Evolutionary conservation across 2,888 invertebrate species (phyloP), one percentile per base, ranked within the genome.

Genomic region (Meteorus cinctellus): DNA sequence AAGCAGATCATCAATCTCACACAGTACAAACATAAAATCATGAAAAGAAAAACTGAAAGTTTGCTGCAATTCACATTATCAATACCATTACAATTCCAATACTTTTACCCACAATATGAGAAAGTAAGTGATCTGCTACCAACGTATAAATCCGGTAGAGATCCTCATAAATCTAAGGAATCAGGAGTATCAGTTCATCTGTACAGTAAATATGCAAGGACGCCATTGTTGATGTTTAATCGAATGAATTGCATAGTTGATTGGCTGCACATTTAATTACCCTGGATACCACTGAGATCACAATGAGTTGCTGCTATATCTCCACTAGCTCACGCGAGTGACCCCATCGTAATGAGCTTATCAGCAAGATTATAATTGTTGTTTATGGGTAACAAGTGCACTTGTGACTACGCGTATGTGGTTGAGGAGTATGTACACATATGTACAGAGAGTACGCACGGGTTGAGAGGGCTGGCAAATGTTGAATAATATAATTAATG

Each of bases 241-340:
- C 83, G 82, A 84, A 84, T 84, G 80, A 85, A 78, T 55, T 79
- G 78, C 77, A 82, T 81, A 82, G 84, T 80, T 86, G 84, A 87
- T 87, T 86, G 87, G 82, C 82, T 83, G 72, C 81, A 82, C 85
- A 86, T 86, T 87, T 85, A 87, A 87, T 86, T 85, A 86, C 78
- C 78, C 70, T n/a, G 68, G 69, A 27, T 74, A 66, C 31, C 75
- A 60, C n/a, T 34, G 29, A 67, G 73, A 62, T 69, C 48, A 65
- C 70, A 77, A 65, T 70, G 77, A 66, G 65, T 75, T 74, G 77
- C 62, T 80, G 68, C 63, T 65, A 45, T 71, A 79, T 51, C 59
- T 55, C 62, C 36, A 74, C 34, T 75, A 74, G 72, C 66, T 65
- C 67, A 66, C 75, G 74, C 78, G 77, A 75, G 77, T 72, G 66